Evolutionary conservation across 1,140 invertebrate genomes (phyloP).

Genomic region (Scaptomyza pallida): DNA sequence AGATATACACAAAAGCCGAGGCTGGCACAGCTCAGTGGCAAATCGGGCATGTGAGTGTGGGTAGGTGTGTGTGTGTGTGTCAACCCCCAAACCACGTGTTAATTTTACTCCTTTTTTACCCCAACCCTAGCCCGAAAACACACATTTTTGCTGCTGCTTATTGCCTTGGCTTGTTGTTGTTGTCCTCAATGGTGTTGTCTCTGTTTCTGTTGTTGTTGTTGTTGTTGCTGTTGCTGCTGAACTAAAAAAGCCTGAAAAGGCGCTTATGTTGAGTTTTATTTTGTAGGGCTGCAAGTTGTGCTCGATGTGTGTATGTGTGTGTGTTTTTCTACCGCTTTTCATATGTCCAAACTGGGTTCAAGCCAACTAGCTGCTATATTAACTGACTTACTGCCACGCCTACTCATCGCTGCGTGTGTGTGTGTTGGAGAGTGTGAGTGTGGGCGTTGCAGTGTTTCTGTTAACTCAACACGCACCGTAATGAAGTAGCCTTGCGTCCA

Average conservation of each 20-base stretch:
- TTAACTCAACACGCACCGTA: conserved; percentile 75
- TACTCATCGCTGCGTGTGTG: conserved; percentile 20
- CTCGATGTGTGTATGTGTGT: too few species aligned
- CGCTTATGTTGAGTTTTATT: conserved; percentile 73
- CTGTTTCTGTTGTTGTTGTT: conserved; percentile 59
- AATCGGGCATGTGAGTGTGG: too few species aligned
- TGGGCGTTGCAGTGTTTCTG: conserved; percentile 42
- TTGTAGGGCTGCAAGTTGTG: conserved; percentile 55
- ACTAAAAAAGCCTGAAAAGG: conserved; percentile 80
- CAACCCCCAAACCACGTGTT: conserved; percentile 79
- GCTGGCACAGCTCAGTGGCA: conserved; percentile 55
- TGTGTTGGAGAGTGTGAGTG: background rate
- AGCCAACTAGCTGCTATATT: conserved; percentile 79
- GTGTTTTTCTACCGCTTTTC: conserved; percentile 46
- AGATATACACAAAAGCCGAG: conserved; percentile 75
- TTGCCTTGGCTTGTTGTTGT: conserved; percentile 62
- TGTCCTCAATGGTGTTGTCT: conserved; percentile 57
- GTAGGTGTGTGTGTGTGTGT: too few species aligned
- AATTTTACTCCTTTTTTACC: conserved; percentile 70
- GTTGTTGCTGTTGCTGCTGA: conserved; percentile 53
- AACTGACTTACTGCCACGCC: conserved; percentile 75
- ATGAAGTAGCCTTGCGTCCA: conserved; percentile 70
- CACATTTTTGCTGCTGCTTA: conserved; percentile 19
- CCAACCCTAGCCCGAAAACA: background rate
- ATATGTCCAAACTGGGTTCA: conserved; percentile 48